Base-by-base conservation (phyloP, 2,113 vertebrate species). In the Porphyrio hochstetteri region DNA sequence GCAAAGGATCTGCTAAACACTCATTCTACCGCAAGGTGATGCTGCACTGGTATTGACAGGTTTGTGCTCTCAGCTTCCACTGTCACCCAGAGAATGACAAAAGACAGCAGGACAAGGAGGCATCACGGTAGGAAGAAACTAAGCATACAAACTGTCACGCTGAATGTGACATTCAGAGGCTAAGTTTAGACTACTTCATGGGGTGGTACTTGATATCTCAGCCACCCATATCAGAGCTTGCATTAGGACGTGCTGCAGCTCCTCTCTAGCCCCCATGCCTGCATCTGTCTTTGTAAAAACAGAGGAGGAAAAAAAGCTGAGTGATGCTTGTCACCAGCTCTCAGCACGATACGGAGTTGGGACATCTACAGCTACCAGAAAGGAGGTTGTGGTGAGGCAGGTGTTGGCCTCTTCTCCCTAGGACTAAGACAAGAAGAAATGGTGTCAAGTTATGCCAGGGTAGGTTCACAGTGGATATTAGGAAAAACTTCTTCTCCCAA, bases 321-420 rank as follows among this genome's bases (percentile, higher is more conserved):
- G 20, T 2, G 12, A 24, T 19, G 19, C 9, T 75, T 76, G 42
- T 13, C 59, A 72, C 8, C 53, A 82, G n/a, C 13, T 57, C 40
- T 29, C n/a, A 48, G 57, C 2, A 7, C 0, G 19, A 35, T 18
- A 10, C 0, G 0, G 16, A 72, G 24, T 0, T 68, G 38, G 16
- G 42, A 35, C 25, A 3, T 46, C 44, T 18, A 19, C 44, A 46
- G 44, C 44, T 46, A 46, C 44, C 44, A 18, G 44, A 46, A 46
- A 46, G 44, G 44, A 18, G 17, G 44, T 46, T 46, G 44, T 46
- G 44, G 17, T 18, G 16, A 46, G 44, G 44, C 44, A 46, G 44
- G 17, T 46, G 44, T 46, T 46, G 44, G 44, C 44, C 44, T 46
- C 44, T 46, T 46, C 44, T 46, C 44, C 44, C 44, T 46, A 46